phyloP scores from a whole-genome alignment of 2,113 vertebrate genomes.

The Gopherus evgoodei region DNA sequence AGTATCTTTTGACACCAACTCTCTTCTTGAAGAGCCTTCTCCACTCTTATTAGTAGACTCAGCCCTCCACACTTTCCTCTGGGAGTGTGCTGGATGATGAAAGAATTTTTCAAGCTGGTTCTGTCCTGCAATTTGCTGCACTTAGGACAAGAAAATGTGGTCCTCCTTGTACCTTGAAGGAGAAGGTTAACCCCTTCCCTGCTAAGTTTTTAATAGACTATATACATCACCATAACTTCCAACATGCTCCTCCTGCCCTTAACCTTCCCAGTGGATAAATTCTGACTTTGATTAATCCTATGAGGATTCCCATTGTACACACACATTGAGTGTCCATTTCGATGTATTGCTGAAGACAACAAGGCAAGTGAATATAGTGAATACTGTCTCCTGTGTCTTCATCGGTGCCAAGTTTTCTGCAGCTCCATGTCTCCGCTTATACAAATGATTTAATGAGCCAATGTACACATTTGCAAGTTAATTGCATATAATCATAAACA shows the following conservation, averaged over 20 bases:
- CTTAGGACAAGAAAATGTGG: conserved; percentile 59
- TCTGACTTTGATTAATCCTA: conserved; percentile 22
- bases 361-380: background rate
- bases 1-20: background rate
- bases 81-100: background rate
- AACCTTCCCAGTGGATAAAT: background rate
- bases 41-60: background rate
- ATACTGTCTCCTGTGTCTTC: background rate
- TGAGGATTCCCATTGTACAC: background rate
- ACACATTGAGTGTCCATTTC: background rate
- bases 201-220: conserved; percentile 52
- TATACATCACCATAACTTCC: background rate
- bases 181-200: conserved; percentile 58
- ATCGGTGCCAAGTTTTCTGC: background rate
- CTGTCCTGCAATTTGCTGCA: conserved; percentile 58
- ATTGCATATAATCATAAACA: conserved; percentile 9
- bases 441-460: conserved; percentile 13
- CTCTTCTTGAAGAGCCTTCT: background rate
- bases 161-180: conserved; percentile 33
- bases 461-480: background rate
- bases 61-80: background rate
- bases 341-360: background rate
- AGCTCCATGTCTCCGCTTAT: background rate
- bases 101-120: conserved; percentile 58
- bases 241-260: conserved; percentile 44